Conservation (phyloP, 2,888 invertebrate species). For the Ennomos erosarius region DNA sequence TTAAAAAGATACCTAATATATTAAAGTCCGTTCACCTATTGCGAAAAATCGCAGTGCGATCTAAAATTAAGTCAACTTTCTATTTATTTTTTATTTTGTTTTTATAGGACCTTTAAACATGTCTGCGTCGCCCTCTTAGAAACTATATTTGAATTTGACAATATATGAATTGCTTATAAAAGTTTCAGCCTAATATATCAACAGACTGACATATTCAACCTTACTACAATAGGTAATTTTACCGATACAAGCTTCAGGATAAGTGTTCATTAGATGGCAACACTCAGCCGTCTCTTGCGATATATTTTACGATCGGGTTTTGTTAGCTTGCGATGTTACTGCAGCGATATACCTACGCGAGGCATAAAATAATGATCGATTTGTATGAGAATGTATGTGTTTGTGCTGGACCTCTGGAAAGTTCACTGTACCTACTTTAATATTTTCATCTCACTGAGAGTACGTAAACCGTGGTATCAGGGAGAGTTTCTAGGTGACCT, state of each 20-base stretch:
- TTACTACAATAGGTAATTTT: neutral
- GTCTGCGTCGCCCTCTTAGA: no score
- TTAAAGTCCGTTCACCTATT: no score
- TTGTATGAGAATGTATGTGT: constrained; percentile 19
- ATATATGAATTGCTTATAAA: no score
- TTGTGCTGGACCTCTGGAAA: constrained; percentile 2
- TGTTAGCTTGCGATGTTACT: constrained; percentile 20
- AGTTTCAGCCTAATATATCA: neutral
- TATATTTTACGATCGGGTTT: constrained; percentile 32
- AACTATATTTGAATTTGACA: no score
- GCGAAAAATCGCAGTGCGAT: no score
- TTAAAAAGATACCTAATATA: no score
- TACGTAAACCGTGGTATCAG: no score
- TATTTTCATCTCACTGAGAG: no score
- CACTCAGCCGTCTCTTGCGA: constrained; percentile 23
- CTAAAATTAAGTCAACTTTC: no score
- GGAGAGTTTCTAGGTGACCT: no score
- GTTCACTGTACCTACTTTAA: constrained; percentile 1
- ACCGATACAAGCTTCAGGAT: constrained; percentile 23
- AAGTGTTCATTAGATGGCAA: constrained; percentile 44
- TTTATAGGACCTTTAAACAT: no score
- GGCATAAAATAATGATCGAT: constrained; percentile 11
- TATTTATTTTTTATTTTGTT: no score
- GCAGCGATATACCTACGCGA: constrained; percentile 3
- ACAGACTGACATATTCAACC: constrained; percentile 4